These are phyloP conservation scores for Nomada lathburiana DNA, from an alignment of 2,888 invertebrate genomes.

Conservation along the genomic window DNA sequence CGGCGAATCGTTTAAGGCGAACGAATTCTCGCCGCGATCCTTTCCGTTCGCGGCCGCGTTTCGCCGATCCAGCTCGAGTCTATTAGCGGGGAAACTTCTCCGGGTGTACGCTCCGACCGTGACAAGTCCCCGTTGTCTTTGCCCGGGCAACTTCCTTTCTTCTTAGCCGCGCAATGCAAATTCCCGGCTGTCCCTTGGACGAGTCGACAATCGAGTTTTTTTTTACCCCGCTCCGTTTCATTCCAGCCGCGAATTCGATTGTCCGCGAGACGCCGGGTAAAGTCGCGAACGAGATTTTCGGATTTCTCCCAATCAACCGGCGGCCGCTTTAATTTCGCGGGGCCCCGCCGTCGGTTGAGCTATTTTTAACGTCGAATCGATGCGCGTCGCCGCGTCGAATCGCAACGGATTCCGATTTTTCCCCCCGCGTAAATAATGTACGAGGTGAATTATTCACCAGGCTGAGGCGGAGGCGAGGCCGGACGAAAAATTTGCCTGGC, in stretches of 20 bases:
- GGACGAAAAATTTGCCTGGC: slow-evolving; percentile 27
- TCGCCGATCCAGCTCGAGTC: too few species aligned
- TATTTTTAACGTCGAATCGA: slow-evolving; percentile 48
- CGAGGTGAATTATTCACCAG: slow-evolving; percentile 52
- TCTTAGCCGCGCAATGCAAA: slow-evolving; percentile 44
- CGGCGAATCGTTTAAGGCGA: too few species aligned
- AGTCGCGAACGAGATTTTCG: not conserved
- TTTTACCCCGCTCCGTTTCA: not conserved
- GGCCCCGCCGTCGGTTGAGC: not conserved
- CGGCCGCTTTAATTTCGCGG: not conserved
- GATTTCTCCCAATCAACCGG: slow-evolving; percentile 35
- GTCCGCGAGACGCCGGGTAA: too few species aligned
- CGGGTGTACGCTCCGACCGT: slow-evolving; percentile 52
- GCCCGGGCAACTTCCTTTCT: slow-evolving; percentile 50
- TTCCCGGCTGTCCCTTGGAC: not conserved
- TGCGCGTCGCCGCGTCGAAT: slow-evolving; percentile 42
- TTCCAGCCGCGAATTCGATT: not conserved
- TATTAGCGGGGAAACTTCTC: slow-evolving; percentile 41
- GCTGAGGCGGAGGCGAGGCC: not conserved
- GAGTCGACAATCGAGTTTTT: slow-evolving; percentile 41
- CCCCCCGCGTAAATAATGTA: slow-evolving; percentile 53
- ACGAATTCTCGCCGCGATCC: too few species aligned
- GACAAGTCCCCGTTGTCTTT: slow-evolving; percentile 46
- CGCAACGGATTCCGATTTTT: slow-evolving; percentile 53
- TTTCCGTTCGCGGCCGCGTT: too few species aligned